Evolutionary conservation across 1,140 invertebrate species (phyloP), one percentile per base, ranked within the genome.

Genomic region (Tyrophagus putrescentiae): DNA sequence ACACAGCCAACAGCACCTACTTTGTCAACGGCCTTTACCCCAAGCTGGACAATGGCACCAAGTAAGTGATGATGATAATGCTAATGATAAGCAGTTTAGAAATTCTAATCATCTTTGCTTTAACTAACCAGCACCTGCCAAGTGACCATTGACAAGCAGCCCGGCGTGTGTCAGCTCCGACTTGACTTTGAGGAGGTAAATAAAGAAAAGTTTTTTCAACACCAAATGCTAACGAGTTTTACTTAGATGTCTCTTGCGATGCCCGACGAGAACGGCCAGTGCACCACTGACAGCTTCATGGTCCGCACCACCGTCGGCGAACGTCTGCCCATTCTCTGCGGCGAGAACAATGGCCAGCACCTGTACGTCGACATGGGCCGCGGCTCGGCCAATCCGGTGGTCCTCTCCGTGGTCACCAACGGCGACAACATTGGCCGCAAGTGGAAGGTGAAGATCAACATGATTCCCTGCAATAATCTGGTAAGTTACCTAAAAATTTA

Each of bases 21-120:
- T 84, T 90, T 68, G 79, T 82, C 44, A 90, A 83, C 62, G 85
- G 85, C 0, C 78, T 79, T 44, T 89, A 87, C 71, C 86, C 87
- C 9, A 81, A 79, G 9, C 68, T 76, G 0, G 86, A 80, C 67
- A 73, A 74, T 1, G 82, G 80, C 1, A 81, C 81, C 3, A 54
- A n/a, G n/a, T n/a, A n/a, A n/a, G n/a, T n/a, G n/a, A n/a, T n/a
- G n/a, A n/a, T n/a, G n/a, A n/a, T n/a, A n/a, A n/a, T n/a, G n/a
- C n/a, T n/a, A n/a, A n/a, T n/a, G n/a, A n/a, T n/a, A n/a, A n/a
- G n/a, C n/a, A n/a, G n/a, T n/a, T n/a, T n/a, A n/a, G n/a, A n/a
- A n/a, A n/a, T n/a, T n/a, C n/a, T n/a, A n/a, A n/a, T n/a, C n/a
- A n/a, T n/a, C n/a, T n/a, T n/a, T n/a, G n/a, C n/a, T n/a, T n/a